A percentile compares a stretch with the other conserved stretches of the same genome.
Conservation (phyloP, 2,113 vertebrate species). For the Sorex fumeus region DNA sequence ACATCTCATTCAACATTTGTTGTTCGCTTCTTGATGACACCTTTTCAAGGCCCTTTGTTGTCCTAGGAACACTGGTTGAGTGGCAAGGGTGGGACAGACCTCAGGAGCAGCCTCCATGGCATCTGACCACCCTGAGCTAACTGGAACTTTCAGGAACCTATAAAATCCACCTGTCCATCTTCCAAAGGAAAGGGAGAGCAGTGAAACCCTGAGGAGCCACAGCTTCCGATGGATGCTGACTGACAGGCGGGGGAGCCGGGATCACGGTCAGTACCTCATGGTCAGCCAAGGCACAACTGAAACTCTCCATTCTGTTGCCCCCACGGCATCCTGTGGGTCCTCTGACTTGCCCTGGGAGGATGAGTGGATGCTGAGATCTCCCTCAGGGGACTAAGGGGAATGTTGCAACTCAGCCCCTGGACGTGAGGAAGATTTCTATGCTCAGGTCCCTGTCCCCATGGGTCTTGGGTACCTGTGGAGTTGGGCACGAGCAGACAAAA, state of each 20-base stretch:
- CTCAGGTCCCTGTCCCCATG: neutral
- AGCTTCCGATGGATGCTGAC: rapidly evolving
- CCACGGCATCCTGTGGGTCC: neutral
- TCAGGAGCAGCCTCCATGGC: too few relatives aligned
- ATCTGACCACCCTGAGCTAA: rapidly evolving
- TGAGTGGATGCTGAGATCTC: neutral
- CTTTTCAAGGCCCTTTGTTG: slow-evolving; percentile 6
- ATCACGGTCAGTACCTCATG: neutral
- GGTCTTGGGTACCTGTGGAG: neutral
- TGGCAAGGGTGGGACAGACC: neutral
- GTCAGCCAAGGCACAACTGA: neutral
- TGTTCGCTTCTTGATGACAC: neutral
- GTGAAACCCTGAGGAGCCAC: neutral
- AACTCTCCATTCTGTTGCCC: neutral
- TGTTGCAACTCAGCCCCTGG: rapidly evolving
- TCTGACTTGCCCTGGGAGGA: neutral
- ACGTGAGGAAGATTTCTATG: too few relatives aligned
- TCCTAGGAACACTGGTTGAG: neutral
- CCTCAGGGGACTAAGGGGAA: rapidly evolving
- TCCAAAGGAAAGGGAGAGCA: neutral
- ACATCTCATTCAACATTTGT: neutral
- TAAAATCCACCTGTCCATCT: neutral
- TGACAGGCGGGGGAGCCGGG: slow-evolving; percentile 1
- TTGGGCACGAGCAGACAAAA: rapidly evolving
- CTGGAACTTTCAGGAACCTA: neutral